Evolutionary conservation across 1,140 invertebrate genomes (phyloP), one percentile per base, ranked within the genome.

Genomic region (Drosophila sucinea): DNA sequence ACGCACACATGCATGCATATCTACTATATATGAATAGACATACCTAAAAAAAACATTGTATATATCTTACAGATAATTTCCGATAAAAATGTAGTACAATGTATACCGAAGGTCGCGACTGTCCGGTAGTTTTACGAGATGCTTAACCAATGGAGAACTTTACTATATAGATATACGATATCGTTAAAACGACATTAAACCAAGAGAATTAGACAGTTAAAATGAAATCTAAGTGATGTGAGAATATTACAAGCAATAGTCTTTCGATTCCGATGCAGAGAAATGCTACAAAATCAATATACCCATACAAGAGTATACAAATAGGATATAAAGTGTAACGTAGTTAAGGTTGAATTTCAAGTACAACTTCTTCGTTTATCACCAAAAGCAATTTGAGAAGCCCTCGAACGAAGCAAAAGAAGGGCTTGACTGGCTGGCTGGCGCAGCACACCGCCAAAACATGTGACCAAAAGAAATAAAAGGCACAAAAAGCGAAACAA

Each of bases 371-470:
- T 51, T 51, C 6, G 23, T 51, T 27, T 51, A 51, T 51, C 44
- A 51, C 23, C 44, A 25, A 51, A 51, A 51, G 44, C 44, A 51
- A 51, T 51, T 51, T 51, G 73, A 77, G 65, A 60, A 69, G 65
- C 23, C 55, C 5, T 38, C 35, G 35, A 30, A 27, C 8, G 11
- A 47, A 29, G 44, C 7, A 68, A 57, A 30, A 55, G n/a, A 73
- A 62, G 40, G 40, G 35, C 30, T 66, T 55, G 64, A 27, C 54
- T 29, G 33, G 11, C 63, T 56, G 63, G 40, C 63, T 55, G 57
- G 40, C 47, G 55, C 71, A 71, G 25, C 62, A 64, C 62, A 54
- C 74, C 77, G 74, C 67, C 60, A 38, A 77, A 77, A 77, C 74
- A 77, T 77, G 74, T 77, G 74, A 77, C 74, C 73, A 27, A 35